Evolutionary conservation across 2,888 invertebrate genomes (phyloP).

Genomic region (Hemistola chrysoprasaria): DNA sequence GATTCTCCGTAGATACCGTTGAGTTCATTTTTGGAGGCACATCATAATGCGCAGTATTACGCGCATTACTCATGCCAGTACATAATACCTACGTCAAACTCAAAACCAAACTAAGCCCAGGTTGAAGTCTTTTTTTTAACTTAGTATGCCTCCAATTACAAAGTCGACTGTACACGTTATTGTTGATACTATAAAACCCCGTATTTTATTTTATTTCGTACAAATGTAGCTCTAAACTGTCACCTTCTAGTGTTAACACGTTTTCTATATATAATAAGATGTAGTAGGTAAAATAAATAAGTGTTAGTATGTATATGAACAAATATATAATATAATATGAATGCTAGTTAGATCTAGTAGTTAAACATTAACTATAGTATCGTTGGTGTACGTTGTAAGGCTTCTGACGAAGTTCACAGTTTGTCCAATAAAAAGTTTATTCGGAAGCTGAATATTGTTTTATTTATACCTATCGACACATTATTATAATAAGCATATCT

Average conservation of each 20-base stretch:
- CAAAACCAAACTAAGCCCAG: too few relatives aligned
- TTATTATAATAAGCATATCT: too few relatives aligned
- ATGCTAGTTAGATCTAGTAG: slow-evolving; percentile 41
- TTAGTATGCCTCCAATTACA: too few relatives aligned
- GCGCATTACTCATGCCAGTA: too few relatives aligned
- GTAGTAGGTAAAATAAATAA: slow-evolving; percentile 23
- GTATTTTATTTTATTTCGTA: slow-evolving; percentile 43
- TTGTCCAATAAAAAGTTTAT: slow-evolving; percentile 79
- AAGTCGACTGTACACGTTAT: too few relatives aligned
- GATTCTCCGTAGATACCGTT: too few relatives aligned
- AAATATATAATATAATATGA: too few relatives aligned
- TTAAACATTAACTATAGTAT: slow-evolving; percentile 62
- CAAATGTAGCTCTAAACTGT: slow-evolving; percentile 63
- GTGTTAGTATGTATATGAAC: slow-evolving; percentile 32
- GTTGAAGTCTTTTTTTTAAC: too few relatives aligned
- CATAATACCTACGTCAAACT: too few relatives aligned
- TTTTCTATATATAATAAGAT: slow-evolving; percentile 13
- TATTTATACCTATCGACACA: slow-evolving; percentile 25
- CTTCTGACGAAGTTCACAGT: slow-evolving; percentile 58
- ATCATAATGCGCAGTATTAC: too few relatives aligned
- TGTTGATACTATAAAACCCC: not conserved
- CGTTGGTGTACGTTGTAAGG: slow-evolving; percentile 69
- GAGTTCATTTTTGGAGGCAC: too few relatives aligned
- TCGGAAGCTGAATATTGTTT: slow-evolving; percentile 68
- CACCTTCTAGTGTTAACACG: slow-evolving; percentile 64